phyloP scores from a whole-genome alignment of 1,140 invertebrate species.

The Dreissena rostriformis region DNA sequence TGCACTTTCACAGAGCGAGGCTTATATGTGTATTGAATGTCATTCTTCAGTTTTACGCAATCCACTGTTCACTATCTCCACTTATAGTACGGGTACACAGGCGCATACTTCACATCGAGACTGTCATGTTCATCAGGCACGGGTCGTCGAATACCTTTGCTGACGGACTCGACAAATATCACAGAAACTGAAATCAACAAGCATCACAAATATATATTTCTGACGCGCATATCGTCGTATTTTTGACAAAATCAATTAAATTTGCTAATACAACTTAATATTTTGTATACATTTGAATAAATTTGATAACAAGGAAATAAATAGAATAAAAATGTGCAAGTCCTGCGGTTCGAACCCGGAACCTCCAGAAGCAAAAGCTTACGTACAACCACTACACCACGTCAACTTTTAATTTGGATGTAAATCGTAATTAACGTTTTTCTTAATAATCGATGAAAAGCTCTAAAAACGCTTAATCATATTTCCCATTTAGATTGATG shows the following conservation, averaged over 20 bases:
- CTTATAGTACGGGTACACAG: conserved; percentile 25
- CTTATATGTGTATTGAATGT: too few relatives aligned
- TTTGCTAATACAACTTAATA: not conserved
- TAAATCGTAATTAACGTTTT: too few relatives aligned
- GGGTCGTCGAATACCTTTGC: not conserved
- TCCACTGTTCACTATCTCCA: conserved; percentile 14
- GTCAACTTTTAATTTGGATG: too few relatives aligned
- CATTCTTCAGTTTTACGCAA: too few relatives aligned
- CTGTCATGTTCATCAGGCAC: conserved; percentile 20
- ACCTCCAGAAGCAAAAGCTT: not conserved
- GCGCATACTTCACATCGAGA: conserved; percentile 14
- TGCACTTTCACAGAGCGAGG: too few relatives aligned
- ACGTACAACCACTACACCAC: too few relatives aligned
- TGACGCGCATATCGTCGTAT: not conserved
- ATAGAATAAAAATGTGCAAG: not conserved
- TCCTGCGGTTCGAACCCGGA: not conserved
- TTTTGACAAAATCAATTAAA: not conserved
- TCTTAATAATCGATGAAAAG: too few relatives aligned
- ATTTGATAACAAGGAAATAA: not conserved
- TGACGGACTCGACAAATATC: conserved; percentile 41
- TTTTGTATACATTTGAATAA: not conserved
- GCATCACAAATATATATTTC: not conserved
- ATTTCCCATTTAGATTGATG: too few relatives aligned
- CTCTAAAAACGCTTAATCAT: too few relatives aligned
- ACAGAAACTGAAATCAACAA: conserved; percentile 30